phyloP scores from a whole-genome alignment of 2,797 vertebrate genomes.

The Acrocephalus scirpaceus region DNA sequence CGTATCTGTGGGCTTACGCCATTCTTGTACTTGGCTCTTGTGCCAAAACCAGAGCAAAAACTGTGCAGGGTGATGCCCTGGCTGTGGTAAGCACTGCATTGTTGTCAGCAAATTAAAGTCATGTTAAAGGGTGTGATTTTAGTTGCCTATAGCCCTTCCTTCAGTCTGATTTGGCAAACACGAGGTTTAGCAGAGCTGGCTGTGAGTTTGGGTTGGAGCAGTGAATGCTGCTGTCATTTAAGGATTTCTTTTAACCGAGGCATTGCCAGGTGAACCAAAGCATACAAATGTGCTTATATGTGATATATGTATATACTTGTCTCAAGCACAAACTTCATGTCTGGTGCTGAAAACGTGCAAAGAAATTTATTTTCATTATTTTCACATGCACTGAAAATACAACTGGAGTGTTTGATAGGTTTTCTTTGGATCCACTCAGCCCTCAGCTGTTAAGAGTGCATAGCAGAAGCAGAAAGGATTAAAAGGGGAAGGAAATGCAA shows the following conservation, averaged over 20 bases:
- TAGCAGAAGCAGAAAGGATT: background rate
- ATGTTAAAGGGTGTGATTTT: background rate
- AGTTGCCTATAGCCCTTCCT: background rate
- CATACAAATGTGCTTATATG: fast-evolving
- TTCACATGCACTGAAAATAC: background rate
- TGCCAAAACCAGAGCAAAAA: background rate
- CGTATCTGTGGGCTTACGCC: background rate
- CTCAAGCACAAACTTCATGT: background rate
- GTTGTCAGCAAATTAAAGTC: background rate
- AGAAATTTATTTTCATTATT: background rate
- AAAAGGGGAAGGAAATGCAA: background rate
- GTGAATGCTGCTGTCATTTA: background rate
- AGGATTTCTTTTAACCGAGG: background rate
- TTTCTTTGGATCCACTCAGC: background rate
- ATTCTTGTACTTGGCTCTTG: background rate
- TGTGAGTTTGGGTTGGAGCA: background rate
- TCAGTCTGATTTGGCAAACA: background rate
- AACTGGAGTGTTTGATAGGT: background rate
- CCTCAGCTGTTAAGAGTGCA: background rate
- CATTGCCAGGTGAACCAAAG: background rate
- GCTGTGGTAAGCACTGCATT: background rate
- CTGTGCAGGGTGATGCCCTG: background rate
- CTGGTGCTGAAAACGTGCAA: background rate
- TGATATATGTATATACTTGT: background rate
- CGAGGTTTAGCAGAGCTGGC: background rate